Percentiles rank a stretch among this genome's conserved stretches.
Evolutionary conservation across 2,113 vertebrate genomes (phyloP).

Genomic region (Fukomys damarensis): DNA sequence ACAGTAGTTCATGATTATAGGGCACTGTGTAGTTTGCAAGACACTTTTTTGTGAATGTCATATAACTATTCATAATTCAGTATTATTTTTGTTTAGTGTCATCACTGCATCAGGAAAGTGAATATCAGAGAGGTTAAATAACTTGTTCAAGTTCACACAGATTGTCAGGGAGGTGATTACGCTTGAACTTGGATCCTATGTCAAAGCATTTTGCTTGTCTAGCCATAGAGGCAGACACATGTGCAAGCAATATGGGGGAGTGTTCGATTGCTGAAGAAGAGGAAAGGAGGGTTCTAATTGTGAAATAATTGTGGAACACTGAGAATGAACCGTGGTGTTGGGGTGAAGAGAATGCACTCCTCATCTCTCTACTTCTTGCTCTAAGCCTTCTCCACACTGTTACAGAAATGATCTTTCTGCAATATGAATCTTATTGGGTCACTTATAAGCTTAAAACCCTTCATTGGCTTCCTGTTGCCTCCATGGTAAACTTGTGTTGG

Average conservation of each 20-base stretch:
- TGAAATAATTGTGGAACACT: not conserved
- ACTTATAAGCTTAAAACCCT: not conserved
- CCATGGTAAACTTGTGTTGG: not conserved
- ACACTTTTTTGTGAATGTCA: not conserved
- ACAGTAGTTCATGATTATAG: not conserved
- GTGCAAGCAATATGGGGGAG: not conserved
- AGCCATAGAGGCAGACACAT: not conserved
- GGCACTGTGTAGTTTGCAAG: not conserved
- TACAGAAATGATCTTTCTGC: not conserved
- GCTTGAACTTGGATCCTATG: not conserved
- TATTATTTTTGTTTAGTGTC: not conserved
- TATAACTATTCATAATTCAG: not conserved
- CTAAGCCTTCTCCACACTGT: too few species aligned
- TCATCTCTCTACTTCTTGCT: not conserved
- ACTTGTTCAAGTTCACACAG: not conserved
- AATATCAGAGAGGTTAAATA: constrained; percentile 40
- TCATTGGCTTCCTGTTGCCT: not conserved
- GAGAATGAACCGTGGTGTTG: not conserved
- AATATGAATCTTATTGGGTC: not conserved
- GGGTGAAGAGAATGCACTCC: not conserved
- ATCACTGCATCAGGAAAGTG: not conserved
- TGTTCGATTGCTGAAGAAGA: not conserved
- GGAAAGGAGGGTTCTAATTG: not conserved
- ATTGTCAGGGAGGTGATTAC: not conserved
- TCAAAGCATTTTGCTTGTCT: not conserved